Evolutionary conservation across 2,797 vertebrate species (phyloP).

Genomic region (Clamator glandarius): DNA sequence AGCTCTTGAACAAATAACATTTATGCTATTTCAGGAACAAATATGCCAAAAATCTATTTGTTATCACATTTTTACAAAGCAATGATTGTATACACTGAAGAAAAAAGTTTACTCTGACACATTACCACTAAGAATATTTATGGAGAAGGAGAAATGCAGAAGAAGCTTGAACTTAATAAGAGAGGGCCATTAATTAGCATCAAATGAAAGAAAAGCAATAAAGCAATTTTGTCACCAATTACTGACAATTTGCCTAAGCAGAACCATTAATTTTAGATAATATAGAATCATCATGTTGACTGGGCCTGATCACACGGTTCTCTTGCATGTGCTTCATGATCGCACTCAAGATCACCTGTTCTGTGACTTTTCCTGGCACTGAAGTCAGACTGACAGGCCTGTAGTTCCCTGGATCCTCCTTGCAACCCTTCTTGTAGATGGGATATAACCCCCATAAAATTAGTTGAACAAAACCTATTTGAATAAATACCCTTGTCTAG

Average conservation of each 20-base stretch:
- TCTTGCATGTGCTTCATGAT: too few species aligned
- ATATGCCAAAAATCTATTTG: not conserved
- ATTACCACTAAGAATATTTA: slow-evolving; percentile 44
- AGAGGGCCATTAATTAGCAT: slow-evolving; percentile 71
- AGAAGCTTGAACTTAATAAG: slow-evolving; percentile 55
- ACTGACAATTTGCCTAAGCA: slow-evolving; percentile 78
- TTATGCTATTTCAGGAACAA: slow-evolving; percentile 8
- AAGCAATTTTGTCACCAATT: slow-evolving; percentile 79
- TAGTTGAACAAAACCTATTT: slow-evolving; percentile 62
- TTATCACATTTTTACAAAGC: not conserved
- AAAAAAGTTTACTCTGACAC: slow-evolving; percentile 25
- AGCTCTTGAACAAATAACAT: not conserved
- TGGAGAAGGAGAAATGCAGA: slow-evolving; percentile 51
- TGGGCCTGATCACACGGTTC: too few species aligned
- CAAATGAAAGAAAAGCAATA: slow-evolving; percentile 80
- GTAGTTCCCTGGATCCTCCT: too few species aligned
- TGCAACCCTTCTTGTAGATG: too few species aligned
- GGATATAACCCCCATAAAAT: slow-evolving; percentile 69
- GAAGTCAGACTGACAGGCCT: too few species aligned
- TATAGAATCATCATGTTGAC: too few species aligned
- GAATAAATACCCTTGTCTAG: slow-evolving; percentile 63
- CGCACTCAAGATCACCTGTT: too few species aligned
- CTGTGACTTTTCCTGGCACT: too few species aligned
- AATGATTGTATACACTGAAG: not conserved
- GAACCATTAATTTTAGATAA: slow-evolving; percentile 77